Conservation (phyloP, 2,797 vertebrate species). For the Liasis olivaceus region DNA sequence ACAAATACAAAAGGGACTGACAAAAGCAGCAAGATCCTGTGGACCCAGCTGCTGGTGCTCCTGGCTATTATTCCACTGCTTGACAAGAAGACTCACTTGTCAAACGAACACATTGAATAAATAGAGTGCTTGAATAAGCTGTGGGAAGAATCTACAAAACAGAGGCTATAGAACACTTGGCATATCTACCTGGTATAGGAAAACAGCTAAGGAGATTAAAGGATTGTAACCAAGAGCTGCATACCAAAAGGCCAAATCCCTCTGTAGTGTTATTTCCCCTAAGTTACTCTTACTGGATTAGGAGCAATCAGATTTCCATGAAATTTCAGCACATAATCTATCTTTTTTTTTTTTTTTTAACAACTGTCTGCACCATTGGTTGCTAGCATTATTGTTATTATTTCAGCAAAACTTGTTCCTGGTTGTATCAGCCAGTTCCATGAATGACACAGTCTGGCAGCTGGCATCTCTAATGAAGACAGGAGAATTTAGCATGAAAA, state of each 20-base stretch:
- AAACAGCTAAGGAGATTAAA: background rate
- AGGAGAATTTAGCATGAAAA: conserved; percentile 54
- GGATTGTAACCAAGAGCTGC: background rate
- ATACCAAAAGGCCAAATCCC: background rate
- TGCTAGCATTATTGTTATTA: background rate
- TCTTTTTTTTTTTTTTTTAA: fast-evolving
- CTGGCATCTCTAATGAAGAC: conserved; percentile 60
- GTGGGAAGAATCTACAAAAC: background rate
- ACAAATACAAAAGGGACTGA: background rate
- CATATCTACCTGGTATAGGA: background rate
- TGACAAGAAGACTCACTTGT: too few relatives aligned
- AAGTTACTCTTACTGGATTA: background rate
- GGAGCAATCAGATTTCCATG: background rate
- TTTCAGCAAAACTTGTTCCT: background rate
- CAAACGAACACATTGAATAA: too few relatives aligned
- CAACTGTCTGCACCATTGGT: background rate
- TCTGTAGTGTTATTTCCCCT: background rate
- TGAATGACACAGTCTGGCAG: conserved; percentile 62
- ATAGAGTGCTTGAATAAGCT: background rate
- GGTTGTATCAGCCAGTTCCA: background rate
- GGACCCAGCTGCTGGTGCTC: background rate
- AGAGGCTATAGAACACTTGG: background rate
- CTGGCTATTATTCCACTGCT: background rate
- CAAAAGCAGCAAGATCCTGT: background rate
- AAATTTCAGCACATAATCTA: background rate